Percentiles rank a stretch among this genome's conserved stretches.
phyloP scores from a whole-genome alignment of 2,888 invertebrate genomes.

The Eupithecia vulgata region DNA sequence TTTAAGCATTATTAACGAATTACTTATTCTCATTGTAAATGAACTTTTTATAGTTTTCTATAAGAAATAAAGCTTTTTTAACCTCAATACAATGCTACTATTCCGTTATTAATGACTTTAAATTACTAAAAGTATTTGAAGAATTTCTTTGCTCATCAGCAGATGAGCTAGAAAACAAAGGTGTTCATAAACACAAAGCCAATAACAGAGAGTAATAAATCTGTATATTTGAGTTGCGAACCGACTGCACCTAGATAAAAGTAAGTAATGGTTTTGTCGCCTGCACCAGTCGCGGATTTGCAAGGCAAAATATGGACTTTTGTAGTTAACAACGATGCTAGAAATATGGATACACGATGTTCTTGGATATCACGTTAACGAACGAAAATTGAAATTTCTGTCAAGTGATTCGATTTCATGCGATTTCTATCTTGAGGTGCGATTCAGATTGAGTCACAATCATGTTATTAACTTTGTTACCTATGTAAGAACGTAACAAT shows the following conservation, averaged over 20 bases:
- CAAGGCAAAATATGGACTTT: slow-evolving; percentile 39
- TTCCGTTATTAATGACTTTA: too few species aligned
- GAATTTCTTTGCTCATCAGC: neutral
- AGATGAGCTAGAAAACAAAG: neutral
- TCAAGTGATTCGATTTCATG: neutral
- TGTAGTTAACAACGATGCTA: slow-evolving; percentile 23
- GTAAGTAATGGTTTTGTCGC: slow-evolving; percentile 45
- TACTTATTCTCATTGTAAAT: too few species aligned
- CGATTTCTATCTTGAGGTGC: neutral
- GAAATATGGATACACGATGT: slow-evolving; percentile 15
- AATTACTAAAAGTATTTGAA: too few species aligned
- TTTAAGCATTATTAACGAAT: too few species aligned
- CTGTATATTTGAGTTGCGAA: slow-evolving; percentile 2
- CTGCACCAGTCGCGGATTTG: slow-evolving; percentile 43
- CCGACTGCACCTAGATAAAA: slow-evolving; percentile 41
- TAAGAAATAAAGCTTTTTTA: too few species aligned
- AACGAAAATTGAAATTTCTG: neutral
- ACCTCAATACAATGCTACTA: too few species aligned
- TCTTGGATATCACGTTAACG: too few species aligned
- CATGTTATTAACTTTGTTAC: too few species aligned
- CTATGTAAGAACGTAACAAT: too few species aligned
- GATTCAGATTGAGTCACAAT: too few species aligned
- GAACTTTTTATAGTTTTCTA: too few species aligned
- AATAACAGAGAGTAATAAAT: slow-evolving; percentile 1
- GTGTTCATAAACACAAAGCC: neutral